Base-by-base conservation (phyloP, 2,113 vertebrate species). In the Apteryx owenii region DNA sequence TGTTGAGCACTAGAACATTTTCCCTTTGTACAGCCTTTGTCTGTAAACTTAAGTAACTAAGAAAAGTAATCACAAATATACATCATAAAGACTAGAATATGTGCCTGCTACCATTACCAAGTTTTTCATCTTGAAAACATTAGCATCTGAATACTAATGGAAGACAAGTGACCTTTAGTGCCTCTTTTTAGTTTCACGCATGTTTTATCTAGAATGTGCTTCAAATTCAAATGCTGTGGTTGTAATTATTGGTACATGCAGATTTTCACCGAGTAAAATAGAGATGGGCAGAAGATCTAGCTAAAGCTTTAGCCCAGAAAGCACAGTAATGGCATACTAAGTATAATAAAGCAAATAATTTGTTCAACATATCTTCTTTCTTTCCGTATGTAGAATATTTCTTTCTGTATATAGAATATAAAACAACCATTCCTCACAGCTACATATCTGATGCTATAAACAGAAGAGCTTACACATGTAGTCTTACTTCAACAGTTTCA, bases 401-500 rank as follows among this genome's bases (percentile, higher is more conserved):
- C 5, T 83, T 85, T 82, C 26, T 81, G 26, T 21, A 25, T 33
- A 12, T 33, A 58, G 16, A 58, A 33, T 61, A n/a, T 10, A 40
- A 54, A 81, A 11, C 18, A 69, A 40, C 14, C 21, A 3, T n/a
- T 60, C 18, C 23, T 85, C 28, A 46, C 8, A 61, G 20, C n/a
- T 56, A 10, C 36, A 75, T 85, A 36, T 46, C 8, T 69, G 31
- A 65, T 3, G 3, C 28, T 76, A 60, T 48, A 64, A 71, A 70
- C 5, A 58, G 16, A 54, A 0, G 0, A 80, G 7, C 14, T 48
- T 54, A 73, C 25, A 9, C 62, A 66, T 26, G 19, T 51, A 60
- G 13, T 23, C 33, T 48, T 70, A 40, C 14, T 75, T 84, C 66
- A 83, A 33, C 16, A 42, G 26, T 70, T 64, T 51, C 80, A 82